Conservation (phyloP, 2,113 vertebrate genomes). For the Raja brachyura region DNA sequence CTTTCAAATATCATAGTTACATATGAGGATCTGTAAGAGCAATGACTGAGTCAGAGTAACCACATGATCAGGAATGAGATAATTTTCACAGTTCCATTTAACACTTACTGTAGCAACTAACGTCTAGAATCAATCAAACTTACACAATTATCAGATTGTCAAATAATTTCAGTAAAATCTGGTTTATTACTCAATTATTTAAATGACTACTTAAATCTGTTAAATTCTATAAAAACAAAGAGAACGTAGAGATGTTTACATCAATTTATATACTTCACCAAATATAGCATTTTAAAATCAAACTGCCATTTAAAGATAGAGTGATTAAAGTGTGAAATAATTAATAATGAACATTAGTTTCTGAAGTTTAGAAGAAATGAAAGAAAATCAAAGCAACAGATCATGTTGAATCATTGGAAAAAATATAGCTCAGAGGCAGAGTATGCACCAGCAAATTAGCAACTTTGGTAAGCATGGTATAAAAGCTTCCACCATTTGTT, state of each 20-base stretch:
- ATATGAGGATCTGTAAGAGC: neutral
- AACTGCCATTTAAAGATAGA: neutral
- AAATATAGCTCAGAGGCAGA: conserved; percentile 6
- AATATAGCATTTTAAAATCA: neutral
- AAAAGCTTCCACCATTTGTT: conserved; percentile 22
- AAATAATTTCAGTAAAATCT: conserved; percentile 33
- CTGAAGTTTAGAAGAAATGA: neutral
- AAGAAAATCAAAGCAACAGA: conserved; percentile 21
- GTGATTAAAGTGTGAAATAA: neutral
- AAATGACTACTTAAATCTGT: neutral
- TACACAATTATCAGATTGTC: conserved; percentile 15
- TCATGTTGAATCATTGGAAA: conserved; percentile 8
- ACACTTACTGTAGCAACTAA: neutral
- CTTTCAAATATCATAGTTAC: neutral
- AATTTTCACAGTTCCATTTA: neutral
- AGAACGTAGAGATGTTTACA: neutral
- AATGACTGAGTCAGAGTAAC: neutral
- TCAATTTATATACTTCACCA: neutral
- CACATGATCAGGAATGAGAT: neutral
- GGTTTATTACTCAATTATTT: neutral
- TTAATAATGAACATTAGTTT: conserved; percentile 11
- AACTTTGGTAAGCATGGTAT: conserved; percentile 26
- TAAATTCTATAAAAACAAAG: conserved; percentile 19
- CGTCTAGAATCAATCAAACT: neutral
- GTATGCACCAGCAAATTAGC: neutral